phyloP scores from a whole-genome alignment of 2,888 invertebrate genomes.

The Nasonovia ribisnigri region DNA sequence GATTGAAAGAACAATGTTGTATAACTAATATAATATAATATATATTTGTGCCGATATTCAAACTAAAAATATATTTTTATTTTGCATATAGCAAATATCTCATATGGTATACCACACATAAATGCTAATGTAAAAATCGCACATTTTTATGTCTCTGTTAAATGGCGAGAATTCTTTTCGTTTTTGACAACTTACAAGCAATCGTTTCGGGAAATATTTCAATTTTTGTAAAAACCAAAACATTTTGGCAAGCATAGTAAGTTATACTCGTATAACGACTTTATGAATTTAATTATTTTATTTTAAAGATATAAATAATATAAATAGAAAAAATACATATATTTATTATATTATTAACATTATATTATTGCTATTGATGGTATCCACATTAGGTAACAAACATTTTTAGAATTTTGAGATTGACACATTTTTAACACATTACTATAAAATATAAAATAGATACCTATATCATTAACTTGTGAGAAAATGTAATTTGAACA shows the following conservation, averaged over 20 bases:
- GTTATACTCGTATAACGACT: too few species aligned
- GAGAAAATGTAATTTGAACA: background rate
- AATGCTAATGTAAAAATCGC: background rate
- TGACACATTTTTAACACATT: background rate
- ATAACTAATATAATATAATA: constrained; percentile 1
- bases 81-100: constrained; percentile 36
- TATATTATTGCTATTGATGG: background rate
- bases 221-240: background rate
- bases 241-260: background rate
- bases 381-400: too few species aligned
- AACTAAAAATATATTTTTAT: constrained; percentile 28
- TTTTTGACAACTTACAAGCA: background rate
- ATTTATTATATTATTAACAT: background rate
- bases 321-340: background rate
- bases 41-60: background rate
- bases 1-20: constrained; percentile 26
- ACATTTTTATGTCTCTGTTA: background rate
- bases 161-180: background rate
- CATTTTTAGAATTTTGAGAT: too few species aligned
- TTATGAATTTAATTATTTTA: background rate
- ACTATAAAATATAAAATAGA: background rate
- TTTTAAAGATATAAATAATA: background rate
- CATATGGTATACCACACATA: background rate
- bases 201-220: background rate
- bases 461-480: background rate